Evolutionary conservation across 30 jellyfish, hydroid and myxozoan genomes (phyloP), one percentile per base, ranked within the genome.

Genomic region (Aurelia aurita complex sp. Pacific): DNA sequence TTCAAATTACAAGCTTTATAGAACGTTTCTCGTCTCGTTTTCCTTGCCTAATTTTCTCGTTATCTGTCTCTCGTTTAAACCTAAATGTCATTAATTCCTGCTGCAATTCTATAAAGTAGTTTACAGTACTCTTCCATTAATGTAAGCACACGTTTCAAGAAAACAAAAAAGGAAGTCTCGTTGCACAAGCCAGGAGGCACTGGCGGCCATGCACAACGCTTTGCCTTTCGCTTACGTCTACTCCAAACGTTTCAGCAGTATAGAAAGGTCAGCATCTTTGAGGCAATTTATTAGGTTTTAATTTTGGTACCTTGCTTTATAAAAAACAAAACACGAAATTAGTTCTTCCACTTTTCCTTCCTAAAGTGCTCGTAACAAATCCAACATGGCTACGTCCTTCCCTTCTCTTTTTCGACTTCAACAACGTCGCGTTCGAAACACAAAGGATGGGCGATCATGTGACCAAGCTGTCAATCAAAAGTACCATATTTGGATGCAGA

Each of bases 221-320:
- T 51, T 60, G 77, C 87, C 74, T 43, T 77, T 46, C 87, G 87
- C 87, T 61, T 77, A 77, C 87, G 77, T 60, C 43, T 60, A 77
- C 87, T 77, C 87, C 87, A 77, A 73, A 77, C 87, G 64, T 59
- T 64, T 77, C 87, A 18, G 77, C 87, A 11, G 76, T 32, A 77
- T 13, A 12, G 43, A 77, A 77, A 77, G 87, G 76, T 76, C 87
- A 77, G 77, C 87, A 77, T 60, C 87, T 57, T 77, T 60, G 77
- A 77, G 52, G 68, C 57, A 34, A 77, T 38, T 77, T 33, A 77
- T 53, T 77, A 77, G 23, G 87, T 77, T 77, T 77, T 77, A 77
- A 63, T 77, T 64, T 77, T 77, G 65, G 52, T 77, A 77, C 87
- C 87, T 77, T 77, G 74, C 87, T 60, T 77, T 75, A 46, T 46